Evolutionary conservation across 2,113 vertebrate genomes (phyloP), one percentile per base, ranked within the genome.

Genomic region (Ia io): DNA sequence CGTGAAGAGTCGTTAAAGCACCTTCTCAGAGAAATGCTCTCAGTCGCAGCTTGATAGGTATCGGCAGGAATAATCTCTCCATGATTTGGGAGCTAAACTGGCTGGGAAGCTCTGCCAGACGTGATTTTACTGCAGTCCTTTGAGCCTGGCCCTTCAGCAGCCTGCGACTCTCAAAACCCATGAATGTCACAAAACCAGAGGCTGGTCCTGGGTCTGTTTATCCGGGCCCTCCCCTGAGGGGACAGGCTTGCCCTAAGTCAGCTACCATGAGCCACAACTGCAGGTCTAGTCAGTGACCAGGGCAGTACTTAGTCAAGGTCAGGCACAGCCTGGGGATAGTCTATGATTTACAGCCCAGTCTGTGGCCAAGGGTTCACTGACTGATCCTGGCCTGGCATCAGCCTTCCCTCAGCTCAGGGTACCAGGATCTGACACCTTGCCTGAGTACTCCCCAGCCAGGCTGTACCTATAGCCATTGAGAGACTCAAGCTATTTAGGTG

Each of bases 1-100:
- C 98, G 98, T 96, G 96, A 98, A 98, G 97, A 98, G 98, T 97
- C 94, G 28, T 98, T 97, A 98, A 97, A 49, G 7, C 97, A 94
- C 90, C 95, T 97, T 95, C 84, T 97, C 98, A 97, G 28, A 97
- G 97, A 98, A 98, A 98, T 96, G 97, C 87, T 97, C 95, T 98
- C 97, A 88, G 96, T 98, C 97, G 98, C 73, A 61, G 6, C 97
- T 95, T 91, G 97, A 96, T 89, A 25, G 93, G n/a, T 97, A 98
- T 98, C 89, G 40, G 96, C 91, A 91, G 90, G 89, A 98, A 98
- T 97, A 97, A 98, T 97, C 97, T 97, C 96, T 93, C 97, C 91
- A 97, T 98, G 97, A 98, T 94, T 96, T 96, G 96, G 92, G 91
- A 97, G 90, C 78, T 69, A 89, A 97, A 67, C 53, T 0, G 14